A percentile compares a stretch with the other conserved stretches of the same genome.
These are phyloP conservation scores for Zaprionus tsacasi DNA, from an alignment of 1,140 invertebrate genomes.

Conservation along the genomic window DNA sequence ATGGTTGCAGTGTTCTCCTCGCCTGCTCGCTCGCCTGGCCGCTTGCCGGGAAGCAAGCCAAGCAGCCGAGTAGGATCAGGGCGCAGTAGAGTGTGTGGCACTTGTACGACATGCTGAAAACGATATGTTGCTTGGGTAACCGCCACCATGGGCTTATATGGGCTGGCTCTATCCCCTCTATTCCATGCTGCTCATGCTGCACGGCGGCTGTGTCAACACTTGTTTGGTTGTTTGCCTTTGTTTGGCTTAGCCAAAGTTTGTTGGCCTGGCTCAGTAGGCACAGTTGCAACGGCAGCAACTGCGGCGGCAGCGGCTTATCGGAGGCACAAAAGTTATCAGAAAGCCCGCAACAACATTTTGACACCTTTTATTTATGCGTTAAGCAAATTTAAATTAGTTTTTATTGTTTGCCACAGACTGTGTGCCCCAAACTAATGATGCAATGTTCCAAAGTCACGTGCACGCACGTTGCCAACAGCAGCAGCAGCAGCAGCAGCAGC, in stretches of 20 bases:
- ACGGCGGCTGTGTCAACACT: slow-evolving; percentile 53
- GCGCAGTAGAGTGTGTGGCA: slow-evolving; percentile 50
- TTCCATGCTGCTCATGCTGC: slow-evolving; percentile 5
- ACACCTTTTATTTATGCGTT: slow-evolving; percentile 76
- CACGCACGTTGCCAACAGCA: slow-evolving; percentile 48
- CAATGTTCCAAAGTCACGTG: slow-evolving; percentile 71
- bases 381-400: slow-evolving; percentile 81
- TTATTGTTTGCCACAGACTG: slow-evolving; percentile 64
- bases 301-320: slow-evolving; percentile 24
- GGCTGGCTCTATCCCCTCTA: neutral
- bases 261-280: slow-evolving; percentile 13
- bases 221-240: neutral
- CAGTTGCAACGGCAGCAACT: slow-evolving; percentile 26
- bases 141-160: slow-evolving; percentile 55
- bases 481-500: slow-evolving; percentile 49
- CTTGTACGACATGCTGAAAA: slow-evolving; percentile 59
- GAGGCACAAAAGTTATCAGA: slow-evolving; percentile 37
- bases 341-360: slow-evolving; percentile 59
- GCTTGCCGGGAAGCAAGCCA: slow-evolving; percentile 2
- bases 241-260: slow-evolving; percentile 32
- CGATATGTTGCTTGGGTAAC: slow-evolving; percentile 47
- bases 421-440: slow-evolving; percentile 64
- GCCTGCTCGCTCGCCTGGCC: slow-evolving; percentile 29
- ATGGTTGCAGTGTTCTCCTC: slow-evolving; percentile 39
- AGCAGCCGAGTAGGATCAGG: slow-evolving; percentile 43